phyloP scores from a whole-genome alignment of 2,113 vertebrate species.

The Cheirogaleus medius region DNA sequence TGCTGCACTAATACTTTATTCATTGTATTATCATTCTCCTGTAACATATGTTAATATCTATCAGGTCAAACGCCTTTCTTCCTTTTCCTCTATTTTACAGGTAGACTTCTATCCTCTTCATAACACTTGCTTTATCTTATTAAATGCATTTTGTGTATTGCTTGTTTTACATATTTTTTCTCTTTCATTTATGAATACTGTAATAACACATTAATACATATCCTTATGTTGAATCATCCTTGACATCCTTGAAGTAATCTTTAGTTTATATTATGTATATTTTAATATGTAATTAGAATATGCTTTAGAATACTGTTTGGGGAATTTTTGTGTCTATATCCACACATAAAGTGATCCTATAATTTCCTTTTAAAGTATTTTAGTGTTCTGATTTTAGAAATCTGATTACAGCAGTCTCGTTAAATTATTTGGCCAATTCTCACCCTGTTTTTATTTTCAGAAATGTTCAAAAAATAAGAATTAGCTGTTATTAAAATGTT shows the following conservation, averaged over 20 bases:
- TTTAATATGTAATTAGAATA: background rate
- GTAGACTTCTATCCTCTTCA: background rate
- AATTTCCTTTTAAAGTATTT: background rate
- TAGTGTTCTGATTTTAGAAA: background rate
- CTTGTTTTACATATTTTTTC: background rate
- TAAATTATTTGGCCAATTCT: background rate
- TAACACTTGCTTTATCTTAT: too few species aligned
- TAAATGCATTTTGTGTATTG: background rate
- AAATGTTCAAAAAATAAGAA: background rate
- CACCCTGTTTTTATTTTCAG: background rate
- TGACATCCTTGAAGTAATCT: background rate
- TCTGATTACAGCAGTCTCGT: background rate
- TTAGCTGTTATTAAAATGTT: background rate
- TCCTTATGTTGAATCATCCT: background rate
- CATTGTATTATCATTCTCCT: background rate
- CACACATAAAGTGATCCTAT: background rate
- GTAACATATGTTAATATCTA: background rate
- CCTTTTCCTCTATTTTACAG: background rate
- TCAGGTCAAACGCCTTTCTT: background rate
- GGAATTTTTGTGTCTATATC: background rate
- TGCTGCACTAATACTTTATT: background rate
- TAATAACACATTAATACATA: background rate
- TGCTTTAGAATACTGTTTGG: background rate
- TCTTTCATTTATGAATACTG: background rate
- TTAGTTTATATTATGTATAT: background rate